A percentile compares a stretch with the other conserved stretches of the same genome.
Conservation (phyloP, 2,888 invertebrate genomes). For the Parapristionchus giblindavisi region DNA sequence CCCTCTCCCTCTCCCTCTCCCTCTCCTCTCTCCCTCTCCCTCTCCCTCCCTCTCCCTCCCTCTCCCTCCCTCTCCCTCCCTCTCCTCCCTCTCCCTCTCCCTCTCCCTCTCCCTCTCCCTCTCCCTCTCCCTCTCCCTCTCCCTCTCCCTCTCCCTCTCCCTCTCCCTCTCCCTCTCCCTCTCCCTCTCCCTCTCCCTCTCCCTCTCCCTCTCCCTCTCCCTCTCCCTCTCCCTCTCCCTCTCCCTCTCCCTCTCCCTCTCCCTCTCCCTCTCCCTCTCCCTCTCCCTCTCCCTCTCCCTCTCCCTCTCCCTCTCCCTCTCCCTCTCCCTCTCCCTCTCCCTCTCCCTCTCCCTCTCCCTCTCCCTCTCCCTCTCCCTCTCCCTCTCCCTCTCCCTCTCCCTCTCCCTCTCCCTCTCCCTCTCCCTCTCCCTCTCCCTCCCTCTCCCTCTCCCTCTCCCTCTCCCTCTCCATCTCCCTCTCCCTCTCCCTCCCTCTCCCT, state of each 20-base stretch:
- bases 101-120: neutral
- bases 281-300: neutral
- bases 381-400: constrained; percentile 3
- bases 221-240: neutral
- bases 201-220: neutral
- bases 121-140: neutral
- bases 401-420: neutral
- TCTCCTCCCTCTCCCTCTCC: neutral
- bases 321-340: constrained; percentile 7
- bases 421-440: neutral
- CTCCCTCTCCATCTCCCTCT: too few species aligned
- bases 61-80: constrained; percentile 7
- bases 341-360: constrained; percentile 8
- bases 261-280: neutral
- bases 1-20: too few species aligned
- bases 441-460: neutral
- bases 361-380: constrained; percentile 11
- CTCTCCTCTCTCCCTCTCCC: too few species aligned
- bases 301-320: neutral
- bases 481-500: neutral
- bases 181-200: neutral
- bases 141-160: neutral
- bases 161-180: neutral
- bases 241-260: neutral
- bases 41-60: too few species aligned